Evolutionary conservation across 2,113 vertebrate species (phyloP).

Genomic region (Fulica atra): DNA sequence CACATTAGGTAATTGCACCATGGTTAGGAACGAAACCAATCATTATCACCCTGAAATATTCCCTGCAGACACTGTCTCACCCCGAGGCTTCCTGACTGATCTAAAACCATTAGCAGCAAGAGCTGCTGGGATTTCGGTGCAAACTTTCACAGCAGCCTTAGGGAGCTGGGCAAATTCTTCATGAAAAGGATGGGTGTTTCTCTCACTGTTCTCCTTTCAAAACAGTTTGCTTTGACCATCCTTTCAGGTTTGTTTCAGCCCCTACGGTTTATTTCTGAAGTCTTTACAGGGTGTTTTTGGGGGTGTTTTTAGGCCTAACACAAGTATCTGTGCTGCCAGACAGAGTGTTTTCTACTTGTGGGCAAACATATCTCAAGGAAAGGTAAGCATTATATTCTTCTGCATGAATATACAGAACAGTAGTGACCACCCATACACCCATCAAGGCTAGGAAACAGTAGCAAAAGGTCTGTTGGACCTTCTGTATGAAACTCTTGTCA

Average conservation of each 20-base stretch:
- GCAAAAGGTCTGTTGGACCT: neutral
- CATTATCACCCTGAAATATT: neutral
- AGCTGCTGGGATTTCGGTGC: neutral
- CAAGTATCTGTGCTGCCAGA: neutral
- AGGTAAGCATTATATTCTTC: neutral
- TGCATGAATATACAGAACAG: neutral
- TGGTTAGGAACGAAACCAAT: neutral
- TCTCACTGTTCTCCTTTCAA: neutral
- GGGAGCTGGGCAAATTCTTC: neutral
- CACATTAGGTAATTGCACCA: neutral
- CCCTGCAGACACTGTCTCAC: neutral
- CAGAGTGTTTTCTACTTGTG: neutral
- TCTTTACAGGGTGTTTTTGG: too few relatives aligned
- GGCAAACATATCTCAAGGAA: accelerated
- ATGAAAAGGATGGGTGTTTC: neutral
- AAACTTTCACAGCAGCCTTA: neutral
- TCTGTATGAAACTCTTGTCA: neutral
- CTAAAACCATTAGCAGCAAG: conserved; percentile 9
- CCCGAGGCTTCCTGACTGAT: conserved; percentile 3
- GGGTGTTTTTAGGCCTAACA: neutral
- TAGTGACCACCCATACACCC: neutral
- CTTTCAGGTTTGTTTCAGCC: neutral
- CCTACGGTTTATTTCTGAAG: neutral
- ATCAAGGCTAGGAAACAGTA: neutral
- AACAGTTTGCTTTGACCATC: neutral